These are phyloP conservation scores for Mesoclemmys tuberculata DNA, from an alignment of 2,113 vertebrate species.

Conservation along the genomic window DNA sequence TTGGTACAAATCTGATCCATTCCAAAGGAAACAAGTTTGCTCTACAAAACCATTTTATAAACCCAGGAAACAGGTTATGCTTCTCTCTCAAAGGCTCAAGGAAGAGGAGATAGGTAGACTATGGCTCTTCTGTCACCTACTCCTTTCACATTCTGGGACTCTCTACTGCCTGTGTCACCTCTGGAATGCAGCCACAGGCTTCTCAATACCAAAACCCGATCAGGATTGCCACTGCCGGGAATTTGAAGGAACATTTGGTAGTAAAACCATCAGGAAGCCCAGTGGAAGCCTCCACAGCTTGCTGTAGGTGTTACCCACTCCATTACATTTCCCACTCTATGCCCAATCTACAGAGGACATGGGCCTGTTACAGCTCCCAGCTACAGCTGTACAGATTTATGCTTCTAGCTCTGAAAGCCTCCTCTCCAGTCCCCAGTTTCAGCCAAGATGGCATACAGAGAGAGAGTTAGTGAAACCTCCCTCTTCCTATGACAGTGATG, in stretches of 20 bases:
- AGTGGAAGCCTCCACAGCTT: not conserved
- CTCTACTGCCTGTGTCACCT: not conserved
- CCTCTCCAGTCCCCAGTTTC: not conserved
- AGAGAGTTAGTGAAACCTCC: not conserved
- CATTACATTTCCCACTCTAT: not conserved
- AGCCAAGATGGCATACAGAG: not conserved
- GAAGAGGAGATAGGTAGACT: not conserved
- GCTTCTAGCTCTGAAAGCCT: not conserved
- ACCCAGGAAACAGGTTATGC: not conserved
- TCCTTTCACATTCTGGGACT: not conserved
- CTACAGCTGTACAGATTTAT: not conserved
- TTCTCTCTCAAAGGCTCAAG: not conserved
- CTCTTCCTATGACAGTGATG: not conserved
- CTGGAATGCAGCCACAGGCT: not conserved
- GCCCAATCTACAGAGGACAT: not conserved
- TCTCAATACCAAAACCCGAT: not conserved
- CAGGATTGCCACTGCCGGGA: not conserved
- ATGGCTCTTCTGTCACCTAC: not conserved
- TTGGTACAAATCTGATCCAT: not conserved
- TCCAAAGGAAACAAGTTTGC: not conserved
- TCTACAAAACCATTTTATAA: not conserved
- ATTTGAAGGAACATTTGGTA: not conserved
- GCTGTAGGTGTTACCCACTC: not conserved
- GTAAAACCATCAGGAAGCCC: not conserved
- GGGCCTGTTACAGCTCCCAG: not conserved